These are phyloP conservation scores for Urosaurus nigricauda DNA, from an alignment of 2,797 vertebrate species.

Conservation along the genomic window DNA sequence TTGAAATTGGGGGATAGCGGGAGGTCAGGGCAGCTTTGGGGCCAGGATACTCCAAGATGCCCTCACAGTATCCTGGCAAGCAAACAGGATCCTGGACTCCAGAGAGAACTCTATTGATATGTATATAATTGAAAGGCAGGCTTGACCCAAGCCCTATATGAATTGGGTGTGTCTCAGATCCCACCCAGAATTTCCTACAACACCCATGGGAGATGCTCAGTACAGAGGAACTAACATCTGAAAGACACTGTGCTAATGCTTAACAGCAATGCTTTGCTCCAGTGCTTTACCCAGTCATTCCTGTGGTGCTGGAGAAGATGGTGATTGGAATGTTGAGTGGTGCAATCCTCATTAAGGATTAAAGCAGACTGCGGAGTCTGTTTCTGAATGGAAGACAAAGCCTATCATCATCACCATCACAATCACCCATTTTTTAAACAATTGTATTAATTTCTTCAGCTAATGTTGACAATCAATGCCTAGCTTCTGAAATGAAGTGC, in stretches of 20 bases:
- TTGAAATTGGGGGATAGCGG: too few species aligned
- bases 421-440: conserved; percentile 5
- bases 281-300: background rate
- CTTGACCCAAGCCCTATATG: background rate
- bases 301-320: rapidly evolving
- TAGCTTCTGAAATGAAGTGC: rapidly evolving
- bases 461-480: conserved; percentile 40
- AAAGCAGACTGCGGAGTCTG: conserved; percentile 38
- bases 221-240: background rate
- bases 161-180: background rate
- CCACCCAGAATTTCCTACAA: background rate
- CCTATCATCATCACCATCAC: background rate
- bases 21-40: too few species aligned
- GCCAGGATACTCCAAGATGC: too few species aligned
- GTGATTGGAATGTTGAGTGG: background rate
- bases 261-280: background rate
- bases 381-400: conserved; percentile 37
- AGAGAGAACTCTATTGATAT: background rate
- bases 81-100: background rate
- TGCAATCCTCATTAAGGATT: conserved; percentile 44
- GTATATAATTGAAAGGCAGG: background rate
- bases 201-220: background rate
- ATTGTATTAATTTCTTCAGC: conserved; percentile 39
- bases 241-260: background rate
- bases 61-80: too few species aligned